Conservation (phyloP, 1,140 invertebrate species). For the Drosophila bifasciata region DNA sequence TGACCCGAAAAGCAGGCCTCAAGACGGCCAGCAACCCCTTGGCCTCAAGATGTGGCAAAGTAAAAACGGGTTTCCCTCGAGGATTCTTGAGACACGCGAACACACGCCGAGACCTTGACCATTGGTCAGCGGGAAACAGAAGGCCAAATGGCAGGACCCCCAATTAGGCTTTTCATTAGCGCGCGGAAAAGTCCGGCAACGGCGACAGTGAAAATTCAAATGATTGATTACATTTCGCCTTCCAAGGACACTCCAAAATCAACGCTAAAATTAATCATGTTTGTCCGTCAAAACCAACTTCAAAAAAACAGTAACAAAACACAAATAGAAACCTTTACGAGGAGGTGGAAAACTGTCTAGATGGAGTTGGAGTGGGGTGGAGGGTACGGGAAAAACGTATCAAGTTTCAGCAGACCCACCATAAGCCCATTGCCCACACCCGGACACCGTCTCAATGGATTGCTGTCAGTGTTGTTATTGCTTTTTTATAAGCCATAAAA, state of each 20-base stretch:
- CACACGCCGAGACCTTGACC: constrained; percentile 17
- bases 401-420: constrained; percentile 28
- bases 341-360: constrained; percentile 12
- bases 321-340: background rate
- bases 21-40: constrained; percentile 44
- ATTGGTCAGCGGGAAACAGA: constrained; percentile 56
- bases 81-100: constrained; percentile 18
- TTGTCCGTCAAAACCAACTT: constrained; percentile 41
- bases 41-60: constrained; percentile 7
- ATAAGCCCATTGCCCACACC: too few relatives aligned
- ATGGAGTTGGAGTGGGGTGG: background rate
- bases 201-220: constrained; percentile 46
- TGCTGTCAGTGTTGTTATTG: constrained; percentile 66
- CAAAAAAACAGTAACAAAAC: background rate
- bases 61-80: constrained; percentile 29
- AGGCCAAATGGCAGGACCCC: constrained; percentile 70
- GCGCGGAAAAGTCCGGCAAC: constrained; percentile 32
- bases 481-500: constrained; percentile 79
- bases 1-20: constrained; percentile 17
- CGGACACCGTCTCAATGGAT: constrained; percentile 3
- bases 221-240: constrained; percentile 65
- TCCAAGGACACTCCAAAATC: constrained; percentile 47
- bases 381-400: constrained; percentile 8
- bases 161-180: constrained; percentile 68
- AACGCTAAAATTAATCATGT: constrained; percentile 70